Evolutionary conservation across 2,797 vertebrate genomes (phyloP).

Genomic region (Melanotaenia trifasciata): DNA sequence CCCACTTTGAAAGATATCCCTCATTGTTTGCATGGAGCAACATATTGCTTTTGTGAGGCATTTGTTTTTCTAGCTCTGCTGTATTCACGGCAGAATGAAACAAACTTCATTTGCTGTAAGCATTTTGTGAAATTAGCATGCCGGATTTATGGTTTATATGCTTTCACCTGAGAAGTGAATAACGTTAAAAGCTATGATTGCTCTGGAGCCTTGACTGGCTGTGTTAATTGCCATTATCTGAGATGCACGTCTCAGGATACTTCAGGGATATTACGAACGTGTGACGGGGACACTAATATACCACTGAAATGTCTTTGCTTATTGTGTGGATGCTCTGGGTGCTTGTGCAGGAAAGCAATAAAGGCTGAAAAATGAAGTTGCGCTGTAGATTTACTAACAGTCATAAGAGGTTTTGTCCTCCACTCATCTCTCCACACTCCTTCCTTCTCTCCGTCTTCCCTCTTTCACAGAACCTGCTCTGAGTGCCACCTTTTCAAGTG

Average conservation of each 20-base stretch:
- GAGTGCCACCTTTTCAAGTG: constrained; percentile 66
- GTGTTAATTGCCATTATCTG: constrained; percentile 58
- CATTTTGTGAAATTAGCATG: constrained; percentile 19
- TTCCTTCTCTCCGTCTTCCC: constrained; percentile 24
- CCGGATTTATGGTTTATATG: constrained; percentile 41
- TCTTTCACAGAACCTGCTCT: constrained; percentile 31
- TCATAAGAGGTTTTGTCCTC: constrained; percentile 40
- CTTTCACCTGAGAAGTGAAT: constrained; percentile 44
- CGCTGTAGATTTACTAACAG: constrained; percentile 62
- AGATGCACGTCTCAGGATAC: constrained; percentile 48
- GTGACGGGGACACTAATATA: constrained; percentile 46
- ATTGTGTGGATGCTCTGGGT: constrained; percentile 59
- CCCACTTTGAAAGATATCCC: constrained; percentile 58
- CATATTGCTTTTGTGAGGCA: constrained; percentile 55
- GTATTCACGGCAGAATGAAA: constrained; percentile 32
- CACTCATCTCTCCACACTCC: constrained; percentile 25
- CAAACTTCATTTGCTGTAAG: constrained; percentile 33
- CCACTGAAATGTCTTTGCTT: constrained; percentile 54
- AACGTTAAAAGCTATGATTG: constrained; percentile 44
- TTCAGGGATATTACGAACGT: constrained; percentile 54
- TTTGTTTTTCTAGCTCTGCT: constrained; percentile 37
- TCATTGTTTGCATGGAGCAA: constrained; percentile 59
- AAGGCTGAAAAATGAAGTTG: constrained; percentile 70
- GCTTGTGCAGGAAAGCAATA: constrained; percentile 61
- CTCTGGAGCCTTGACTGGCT: constrained; percentile 36